phyloP scores from a whole-genome alignment of 2,113 vertebrate species.

The Blennius ocellaris region DNA sequence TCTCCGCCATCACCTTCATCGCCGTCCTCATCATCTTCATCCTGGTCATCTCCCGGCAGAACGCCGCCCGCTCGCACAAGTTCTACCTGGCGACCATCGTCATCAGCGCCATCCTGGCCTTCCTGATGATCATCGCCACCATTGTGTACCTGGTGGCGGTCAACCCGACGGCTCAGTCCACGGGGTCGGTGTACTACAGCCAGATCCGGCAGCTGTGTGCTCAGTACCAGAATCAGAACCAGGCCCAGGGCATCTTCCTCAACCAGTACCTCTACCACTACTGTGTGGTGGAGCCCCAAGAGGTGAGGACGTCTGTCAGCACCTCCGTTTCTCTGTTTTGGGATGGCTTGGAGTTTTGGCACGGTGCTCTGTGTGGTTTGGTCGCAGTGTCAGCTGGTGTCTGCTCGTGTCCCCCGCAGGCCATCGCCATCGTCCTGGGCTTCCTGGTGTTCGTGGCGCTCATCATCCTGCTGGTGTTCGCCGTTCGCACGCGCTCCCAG shows the following conservation, averaged over 20 bases:
- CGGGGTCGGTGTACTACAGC: slow-evolving; percentile 86
- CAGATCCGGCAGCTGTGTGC: slow-evolving; percentile 86
- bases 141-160: slow-evolving; percentile 91
- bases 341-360: no score
- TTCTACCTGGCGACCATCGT: slow-evolving; percentile 89
- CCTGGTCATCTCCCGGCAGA: slow-evolving; percentile 85
- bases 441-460: slow-evolving; percentile 87
- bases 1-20: slow-evolving; percentile 88
- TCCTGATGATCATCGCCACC: slow-evolving; percentile 88
- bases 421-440: slow-evolving; percentile 89
- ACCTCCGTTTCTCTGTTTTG: no score
- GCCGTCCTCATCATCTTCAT: slow-evolving; percentile 86
- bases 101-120: slow-evolving; percentile 82
- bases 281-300: slow-evolving; percentile 93
- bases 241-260: slow-evolving; percentile 82
- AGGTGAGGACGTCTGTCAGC: slow-evolving; percentile 77
- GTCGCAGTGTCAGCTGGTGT: no score
- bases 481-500: slow-evolving; percentile 85
- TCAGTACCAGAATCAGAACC: slow-evolving; percentile 85
- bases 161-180: slow-evolving; percentile 88
- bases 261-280: slow-evolving; percentile 95
- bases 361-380: no score
- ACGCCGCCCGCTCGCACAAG: slow-evolving; percentile 76
- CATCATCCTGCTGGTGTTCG: slow-evolving; percentile 90
- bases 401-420: slow-evolving; percentile 73